Percentiles rank a stretch among this genome's conserved stretches.
Conservation (phyloP, 92 coral and sea anemone genomes). For the Epizoanthus fatuus region DNA sequence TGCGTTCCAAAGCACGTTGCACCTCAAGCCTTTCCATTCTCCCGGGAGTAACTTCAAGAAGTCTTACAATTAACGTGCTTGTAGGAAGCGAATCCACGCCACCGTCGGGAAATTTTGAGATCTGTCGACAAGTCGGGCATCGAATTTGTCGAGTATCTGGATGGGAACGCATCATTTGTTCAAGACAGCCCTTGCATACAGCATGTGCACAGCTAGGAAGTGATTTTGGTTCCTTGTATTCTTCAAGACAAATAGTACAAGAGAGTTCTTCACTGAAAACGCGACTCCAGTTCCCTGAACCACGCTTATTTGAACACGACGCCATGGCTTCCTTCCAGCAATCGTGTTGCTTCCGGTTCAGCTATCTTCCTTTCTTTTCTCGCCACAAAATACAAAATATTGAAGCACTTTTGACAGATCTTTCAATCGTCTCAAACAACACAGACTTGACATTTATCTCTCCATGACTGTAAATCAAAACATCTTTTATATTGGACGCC, state of each 20-base stretch:
- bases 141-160: conserved; percentile 55
- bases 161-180: conserved; percentile 67
- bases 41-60: conserved; percentile 88
- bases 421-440: neutral
- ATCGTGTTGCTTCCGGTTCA: neutral
- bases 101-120: conserved; percentile 71
- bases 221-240: conserved; percentile 86
- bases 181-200: conserved; percentile 85
- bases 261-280: conserved; percentile 86
- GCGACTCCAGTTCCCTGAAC: conserved; percentile 37
- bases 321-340: conserved; percentile 20
- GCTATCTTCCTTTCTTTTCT: neutral
- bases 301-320: conserved; percentile 7
- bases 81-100: conserved; percentile 82
- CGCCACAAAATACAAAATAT: neutral
- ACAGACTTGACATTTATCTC: neutral
- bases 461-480: conserved; percentile 20
- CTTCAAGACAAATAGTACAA: conserved; percentile 92
- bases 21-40: conserved; percentile 76
- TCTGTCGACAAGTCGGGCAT: conserved; percentile 85
- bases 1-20: conserved; percentile 83
- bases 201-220: conserved; percentile 88
- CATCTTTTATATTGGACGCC: neutral
- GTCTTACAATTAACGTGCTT: conserved; percentile 74
- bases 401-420: neutral